phyloP scores from a whole-genome alignment of 1,140 invertebrate species.

The Drosophila setifemur region DNA sequence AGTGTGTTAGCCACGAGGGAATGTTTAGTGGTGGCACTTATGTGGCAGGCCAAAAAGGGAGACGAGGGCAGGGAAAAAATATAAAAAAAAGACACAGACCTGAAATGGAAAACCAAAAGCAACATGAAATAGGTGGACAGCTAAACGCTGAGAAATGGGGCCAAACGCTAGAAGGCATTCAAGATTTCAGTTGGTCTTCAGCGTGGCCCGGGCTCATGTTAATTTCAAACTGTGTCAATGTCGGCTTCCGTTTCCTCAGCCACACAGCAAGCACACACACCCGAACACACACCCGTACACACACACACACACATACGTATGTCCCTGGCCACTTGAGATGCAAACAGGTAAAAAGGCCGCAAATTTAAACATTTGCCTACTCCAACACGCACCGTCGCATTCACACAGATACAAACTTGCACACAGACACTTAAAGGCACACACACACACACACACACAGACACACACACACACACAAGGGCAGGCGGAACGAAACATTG shows the following conservation, averaged over 20 bases:
- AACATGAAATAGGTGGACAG: constrained; percentile 75
- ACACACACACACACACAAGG: not conserved
- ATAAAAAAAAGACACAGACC: constrained; percentile 14
- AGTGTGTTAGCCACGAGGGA: constrained; percentile 41
- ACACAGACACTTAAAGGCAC: not conserved
- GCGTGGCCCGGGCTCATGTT: constrained; percentile 45
- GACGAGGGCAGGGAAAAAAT: not conserved
- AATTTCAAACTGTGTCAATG: constrained; percentile 77
- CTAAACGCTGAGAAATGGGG: constrained; percentile 65
- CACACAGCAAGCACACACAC: constrained; percentile 9
- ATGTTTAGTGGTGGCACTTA: constrained; percentile 72
- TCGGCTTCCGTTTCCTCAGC: constrained; percentile 70
- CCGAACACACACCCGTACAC: not conserved
- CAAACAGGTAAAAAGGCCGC: constrained; percentile 76
- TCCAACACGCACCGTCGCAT: constrained; percentile 70
- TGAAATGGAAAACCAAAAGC: constrained; percentile 43
- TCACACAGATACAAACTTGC: too few relatives aligned
- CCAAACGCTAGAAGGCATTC: constrained; percentile 58
- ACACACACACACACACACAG: constrained; percentile 3
- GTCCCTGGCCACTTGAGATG: constrained; percentile 69
- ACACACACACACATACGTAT: not conserved
- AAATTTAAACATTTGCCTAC: constrained; percentile 78
- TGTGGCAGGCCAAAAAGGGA: constrained; percentile 21
- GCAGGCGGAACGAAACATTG: constrained; percentile 60
- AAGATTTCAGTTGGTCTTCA: constrained; percentile 52